These are phyloP conservation scores for Lepidonotus clava DNA, from an alignment of 2,888 invertebrate species.

Conservation along the genomic window DNA sequence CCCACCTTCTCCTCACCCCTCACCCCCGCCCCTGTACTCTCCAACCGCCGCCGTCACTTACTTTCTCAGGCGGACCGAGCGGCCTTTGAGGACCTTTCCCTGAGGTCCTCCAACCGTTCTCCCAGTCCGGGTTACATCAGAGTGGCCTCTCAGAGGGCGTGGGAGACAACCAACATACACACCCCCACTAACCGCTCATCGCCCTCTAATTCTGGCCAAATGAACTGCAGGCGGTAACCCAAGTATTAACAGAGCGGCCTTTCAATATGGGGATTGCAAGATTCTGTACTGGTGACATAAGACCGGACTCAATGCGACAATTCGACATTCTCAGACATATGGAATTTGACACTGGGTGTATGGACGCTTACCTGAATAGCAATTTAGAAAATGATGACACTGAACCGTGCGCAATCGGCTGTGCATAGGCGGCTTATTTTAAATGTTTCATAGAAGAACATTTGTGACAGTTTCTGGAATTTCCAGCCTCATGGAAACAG, in stretches of 20 bases:
- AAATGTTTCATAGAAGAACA: too few species aligned
- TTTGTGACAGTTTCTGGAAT: too few species aligned
- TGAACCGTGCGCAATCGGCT: too few species aligned
- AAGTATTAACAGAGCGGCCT: background rate
- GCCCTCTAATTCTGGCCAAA: background rate
- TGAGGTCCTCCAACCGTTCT: slow-evolving; percentile 26
- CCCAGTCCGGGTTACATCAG: background rate
- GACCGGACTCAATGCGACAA: too few species aligned
- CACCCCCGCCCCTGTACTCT: background rate
- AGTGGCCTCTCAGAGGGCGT: background rate
- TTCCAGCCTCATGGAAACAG: too few species aligned
- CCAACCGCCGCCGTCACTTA: slow-evolving; percentile 27
- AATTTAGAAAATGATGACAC: too few species aligned
- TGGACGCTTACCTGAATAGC: too few species aligned
- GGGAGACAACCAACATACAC: slow-evolving; percentile 41
- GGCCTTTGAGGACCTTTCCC: background rate
- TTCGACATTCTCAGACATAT: too few species aligned
- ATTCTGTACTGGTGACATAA: too few species aligned
- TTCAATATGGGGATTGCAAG: too few species aligned
- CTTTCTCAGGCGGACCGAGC: background rate
- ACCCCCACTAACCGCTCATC: background rate
- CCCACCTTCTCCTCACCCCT: background rate
- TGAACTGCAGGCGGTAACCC: background rate
- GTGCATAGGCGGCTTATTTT: too few species aligned
- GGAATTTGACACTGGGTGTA: too few species aligned